phyloP scores from a whole-genome alignment of 2,797 vertebrate species.

The Dipus sagitta region DNA sequence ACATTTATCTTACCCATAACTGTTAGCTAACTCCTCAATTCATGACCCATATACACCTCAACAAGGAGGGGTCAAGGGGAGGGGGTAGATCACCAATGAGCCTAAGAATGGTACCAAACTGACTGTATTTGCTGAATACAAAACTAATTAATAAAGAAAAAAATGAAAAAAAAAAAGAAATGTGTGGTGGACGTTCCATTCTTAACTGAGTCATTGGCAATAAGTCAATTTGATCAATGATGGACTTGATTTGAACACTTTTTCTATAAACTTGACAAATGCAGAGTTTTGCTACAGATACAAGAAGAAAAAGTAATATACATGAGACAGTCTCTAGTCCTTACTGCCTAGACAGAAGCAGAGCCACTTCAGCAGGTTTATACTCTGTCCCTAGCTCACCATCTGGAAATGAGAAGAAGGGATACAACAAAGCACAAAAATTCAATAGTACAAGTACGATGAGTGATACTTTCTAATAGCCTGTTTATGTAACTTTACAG shows the following conservation, averaged over 20 bases:
- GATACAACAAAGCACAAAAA: not conserved
- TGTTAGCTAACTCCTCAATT: no score
- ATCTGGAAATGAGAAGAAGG: not conserved
- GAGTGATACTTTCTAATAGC: no score
- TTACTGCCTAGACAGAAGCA: not conserved
- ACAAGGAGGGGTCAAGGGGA: no score
- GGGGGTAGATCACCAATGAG: no score
- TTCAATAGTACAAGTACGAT: not conserved
- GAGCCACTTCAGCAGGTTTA: not conserved
- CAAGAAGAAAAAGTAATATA: not conserved
- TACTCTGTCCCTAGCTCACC: not conserved
- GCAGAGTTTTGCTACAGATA: not conserved
- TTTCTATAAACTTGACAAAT: not conserved
- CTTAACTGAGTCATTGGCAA: not conserved
- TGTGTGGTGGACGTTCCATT: not conserved
- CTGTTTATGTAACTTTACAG: not conserved
- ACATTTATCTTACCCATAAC: no score
- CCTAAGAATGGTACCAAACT: no score
- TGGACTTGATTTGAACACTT: not conserved
- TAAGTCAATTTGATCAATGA: not conserved
- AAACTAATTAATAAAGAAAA: no score
- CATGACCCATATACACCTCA: no score
- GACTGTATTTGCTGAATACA: no score
- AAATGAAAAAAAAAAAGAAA: no score
- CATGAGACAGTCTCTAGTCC: not conserved